These are phyloP conservation scores for Streptopelia turtur DNA, from an alignment of 2,797 vertebrate genomes.

Conservation along the genomic window DNA sequence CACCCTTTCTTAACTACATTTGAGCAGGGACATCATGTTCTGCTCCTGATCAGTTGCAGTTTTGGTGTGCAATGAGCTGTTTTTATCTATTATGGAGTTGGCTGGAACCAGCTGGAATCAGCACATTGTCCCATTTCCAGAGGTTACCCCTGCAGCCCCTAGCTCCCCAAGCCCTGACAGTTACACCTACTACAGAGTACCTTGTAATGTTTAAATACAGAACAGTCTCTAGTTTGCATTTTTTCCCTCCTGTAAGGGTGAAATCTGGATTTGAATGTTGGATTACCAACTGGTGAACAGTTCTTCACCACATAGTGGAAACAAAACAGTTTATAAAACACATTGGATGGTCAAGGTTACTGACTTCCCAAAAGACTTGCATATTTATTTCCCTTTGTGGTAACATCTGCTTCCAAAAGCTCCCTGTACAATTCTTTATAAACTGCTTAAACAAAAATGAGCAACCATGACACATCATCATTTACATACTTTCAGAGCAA, in stretches of 20 bases:
- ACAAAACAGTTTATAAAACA: background rate
- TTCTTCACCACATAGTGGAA: background rate
- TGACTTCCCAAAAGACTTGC: background rate
- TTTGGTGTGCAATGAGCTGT: background rate
- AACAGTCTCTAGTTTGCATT: background rate
- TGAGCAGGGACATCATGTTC: background rate
- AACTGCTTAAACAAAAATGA: background rate
- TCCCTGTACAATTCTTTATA: background rate
- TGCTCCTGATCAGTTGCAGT: background rate
- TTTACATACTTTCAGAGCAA: background rate
- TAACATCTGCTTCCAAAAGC: background rate
- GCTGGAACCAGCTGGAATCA: background rate
- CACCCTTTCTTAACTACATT: background rate
- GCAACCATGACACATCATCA: accelerated
- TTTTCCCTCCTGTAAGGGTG: background rate
- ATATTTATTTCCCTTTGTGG: background rate
- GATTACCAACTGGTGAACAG: background rate
- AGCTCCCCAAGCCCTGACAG: background rate
- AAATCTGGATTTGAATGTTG: background rate
- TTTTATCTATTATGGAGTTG: background rate
- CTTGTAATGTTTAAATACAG: background rate
- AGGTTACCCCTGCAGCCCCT: background rate
- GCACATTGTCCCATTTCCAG: background rate
- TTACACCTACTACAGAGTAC: background rate
- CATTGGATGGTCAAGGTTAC: background rate